A percentile compares a stretch with the other conserved stretches of the same genome.
These are phyloP conservation scores for Anniella stebbinsi DNA, from an alignment of 2,797 vertebrate genomes.

Conservation along the genomic window DNA sequence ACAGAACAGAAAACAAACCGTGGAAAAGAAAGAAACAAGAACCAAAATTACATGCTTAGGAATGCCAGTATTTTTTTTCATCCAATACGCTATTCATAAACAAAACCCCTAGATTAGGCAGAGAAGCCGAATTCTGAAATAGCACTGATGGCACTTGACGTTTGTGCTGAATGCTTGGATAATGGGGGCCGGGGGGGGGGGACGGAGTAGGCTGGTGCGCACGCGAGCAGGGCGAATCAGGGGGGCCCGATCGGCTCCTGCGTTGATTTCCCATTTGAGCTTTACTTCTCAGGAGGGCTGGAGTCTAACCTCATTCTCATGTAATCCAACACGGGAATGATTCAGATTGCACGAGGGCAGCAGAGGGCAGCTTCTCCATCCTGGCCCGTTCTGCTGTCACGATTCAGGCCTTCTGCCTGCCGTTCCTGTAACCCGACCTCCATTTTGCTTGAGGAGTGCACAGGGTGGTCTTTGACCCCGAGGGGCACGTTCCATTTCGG, in stretches of 20 bases:
- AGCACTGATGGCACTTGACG: no score
- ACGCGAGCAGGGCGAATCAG: no score
- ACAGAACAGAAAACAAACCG: no score
- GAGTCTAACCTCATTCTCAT: not conserved
- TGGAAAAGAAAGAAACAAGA: no score
- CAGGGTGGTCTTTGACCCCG: no score
- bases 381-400: not conserved
- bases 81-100: no score
- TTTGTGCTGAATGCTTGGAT: not conserved
- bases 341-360: no score
- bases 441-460: not conserved
- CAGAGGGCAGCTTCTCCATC: not conserved
- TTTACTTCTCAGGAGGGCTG: not conserved
- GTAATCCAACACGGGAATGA: not conserved
- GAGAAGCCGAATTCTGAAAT: not conserved
- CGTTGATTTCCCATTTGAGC: not conserved
- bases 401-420: no score
- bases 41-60: no score
- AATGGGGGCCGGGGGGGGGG: not conserved
- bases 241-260: not conserved
- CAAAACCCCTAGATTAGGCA: no score
- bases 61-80: no score
- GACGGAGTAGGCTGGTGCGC: not conserved
- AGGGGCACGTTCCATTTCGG: no score
- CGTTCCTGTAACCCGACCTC: not conserved